A percentile compares a stretch with the other conserved stretches of the same genome.
Conservation (phyloP, 2,797 vertebrate genomes). For the Sebastes variabilis region DNA sequence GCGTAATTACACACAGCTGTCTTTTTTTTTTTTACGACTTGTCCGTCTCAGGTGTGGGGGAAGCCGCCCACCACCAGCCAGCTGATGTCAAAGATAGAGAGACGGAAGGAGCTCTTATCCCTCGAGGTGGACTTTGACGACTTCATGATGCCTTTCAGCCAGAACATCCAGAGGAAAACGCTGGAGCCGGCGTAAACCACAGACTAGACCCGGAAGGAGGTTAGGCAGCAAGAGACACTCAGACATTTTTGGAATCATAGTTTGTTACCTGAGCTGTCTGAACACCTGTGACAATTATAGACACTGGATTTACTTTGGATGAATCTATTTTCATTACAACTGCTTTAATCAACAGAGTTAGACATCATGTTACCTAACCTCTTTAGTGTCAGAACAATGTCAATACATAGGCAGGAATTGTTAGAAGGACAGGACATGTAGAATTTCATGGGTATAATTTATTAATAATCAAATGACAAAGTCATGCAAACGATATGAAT, state of each 20-base stretch:
- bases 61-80: conserved; percentile 83
- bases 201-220: conserved; percentile 32
- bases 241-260: neutral
- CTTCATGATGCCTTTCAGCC: conserved; percentile 84
- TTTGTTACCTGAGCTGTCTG: neutral
- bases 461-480: neutral
- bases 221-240: conserved; percentile 21
- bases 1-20: neutral
- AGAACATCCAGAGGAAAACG: conserved; percentile 75
- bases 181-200: conserved; percentile 41
- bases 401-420: neutral
- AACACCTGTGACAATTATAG: neutral
- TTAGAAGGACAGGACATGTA: neutral
- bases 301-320: neutral
- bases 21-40: neutral
- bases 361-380: neutral
- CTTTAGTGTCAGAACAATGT: neutral
- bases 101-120: conserved; percentile 68
- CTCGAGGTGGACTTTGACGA: conserved; percentile 85
- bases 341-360: neutral
- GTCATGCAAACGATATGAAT: neutral
- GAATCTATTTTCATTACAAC: neutral
- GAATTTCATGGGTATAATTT: neutral
- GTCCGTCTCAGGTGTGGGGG: conserved; percentile 84
- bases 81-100: conserved; percentile 82